Evolutionary conservation across 2,797 vertebrate genomes (phyloP), one percentile per base, ranked within the genome.

Genomic region (Melanotaenia trifasciata): DNA sequence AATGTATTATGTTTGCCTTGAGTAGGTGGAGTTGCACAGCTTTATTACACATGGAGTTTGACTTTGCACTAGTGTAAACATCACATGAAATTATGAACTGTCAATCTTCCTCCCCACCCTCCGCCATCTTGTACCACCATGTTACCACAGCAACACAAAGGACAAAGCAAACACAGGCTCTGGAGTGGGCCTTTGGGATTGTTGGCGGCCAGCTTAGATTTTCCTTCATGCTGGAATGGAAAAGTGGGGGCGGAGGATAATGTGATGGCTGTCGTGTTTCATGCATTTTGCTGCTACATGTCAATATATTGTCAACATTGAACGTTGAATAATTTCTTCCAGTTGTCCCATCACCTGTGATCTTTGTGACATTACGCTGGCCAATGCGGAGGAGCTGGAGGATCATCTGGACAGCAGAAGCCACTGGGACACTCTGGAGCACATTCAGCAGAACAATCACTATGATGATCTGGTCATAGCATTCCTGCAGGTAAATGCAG

Each of bases 371-470:
- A 51, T 92, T 4, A 80, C 87, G 70, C 32, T 91, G 7, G 59
- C 84, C 38, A 87, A 73, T 20, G 76, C 83, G 4, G 79, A 78
- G 76, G 89, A 88, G 76, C 84, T 94, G 80, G 82, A 89, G 67
- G 80, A 88, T 64, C 92, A 94, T 72, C 35, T 92, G 67, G 90
- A 93, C 36, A 78, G 85, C 63, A 92, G 72, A 64, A 72, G 32
- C 53, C 93, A 94, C 82, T 92, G 92, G 92, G 87, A 84, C 61
- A 92, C 85, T 0, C 64, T 93, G 76, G 92, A 92, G 70, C 76
- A 90, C 81, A 92, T 94, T 64, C 93, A 94, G 59, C 65, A 84
- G 64, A 73, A 89, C 13, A 90, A 88, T 45, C 79, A 79, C 28
- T 94, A 90, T 0, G 87, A 92, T n/a, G 93, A 93, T 60, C 2